Evolutionary conservation across 2,113 vertebrate species (phyloP).

Genomic region (Salminus brasiliensis): DNA sequence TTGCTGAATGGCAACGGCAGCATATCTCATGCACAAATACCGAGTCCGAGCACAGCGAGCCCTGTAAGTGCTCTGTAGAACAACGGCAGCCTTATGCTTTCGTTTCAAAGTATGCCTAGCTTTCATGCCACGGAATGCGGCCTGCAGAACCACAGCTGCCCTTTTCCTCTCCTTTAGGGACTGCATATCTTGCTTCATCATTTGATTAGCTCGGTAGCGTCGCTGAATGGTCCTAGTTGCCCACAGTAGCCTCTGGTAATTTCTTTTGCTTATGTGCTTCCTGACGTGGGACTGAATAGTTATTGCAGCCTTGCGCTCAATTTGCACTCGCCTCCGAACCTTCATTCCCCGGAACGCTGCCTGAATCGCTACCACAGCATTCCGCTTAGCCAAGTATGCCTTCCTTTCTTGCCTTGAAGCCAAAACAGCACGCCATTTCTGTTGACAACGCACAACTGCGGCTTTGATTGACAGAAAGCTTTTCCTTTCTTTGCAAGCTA

Average conservation of each 20-base stretch:
- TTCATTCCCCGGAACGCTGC: slow-evolving; percentile 77
- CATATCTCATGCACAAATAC: slow-evolving; percentile 66
- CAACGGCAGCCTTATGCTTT: slow-evolving; percentile 66
- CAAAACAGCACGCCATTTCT: slow-evolving; percentile 67
- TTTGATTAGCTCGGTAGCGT: slow-evolving; percentile 73
- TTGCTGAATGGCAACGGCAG: slow-evolving; percentile 74
- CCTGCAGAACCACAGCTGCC: slow-evolving; percentile 76
- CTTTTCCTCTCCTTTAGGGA: slow-evolving; percentile 61
- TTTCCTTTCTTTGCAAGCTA: slow-evolving; percentile 58
- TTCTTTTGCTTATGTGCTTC: slow-evolving; percentile 66
- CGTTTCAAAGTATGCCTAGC: slow-evolving; percentile 63
- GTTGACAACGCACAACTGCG: slow-evolving; percentile 74
- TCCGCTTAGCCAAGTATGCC: slow-evolving; percentile 70
- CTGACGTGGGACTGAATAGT: slow-evolving; percentile 83
- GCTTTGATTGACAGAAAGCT: slow-evolving; percentile 70
- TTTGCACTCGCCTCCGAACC: slow-evolving; percentile 67
- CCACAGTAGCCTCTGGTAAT: slow-evolving; percentile 69
- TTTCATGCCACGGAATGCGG: slow-evolving; percentile 77
- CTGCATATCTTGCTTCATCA: slow-evolving; percentile 65
- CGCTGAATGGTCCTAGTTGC: slow-evolving; percentile 78
- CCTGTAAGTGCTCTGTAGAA: slow-evolving; percentile 78
- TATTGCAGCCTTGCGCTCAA: slow-evolving; percentile 66
- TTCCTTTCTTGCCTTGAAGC: slow-evolving; percentile 47
- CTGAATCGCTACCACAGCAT: slow-evolving; percentile 77
- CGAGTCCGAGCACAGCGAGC: slow-evolving; percentile 60